A percentile compares a stretch with the other conserved stretches of the same genome.
Conservation (phyloP, 2,113 vertebrate species). For the Pitta sordida region DNA sequence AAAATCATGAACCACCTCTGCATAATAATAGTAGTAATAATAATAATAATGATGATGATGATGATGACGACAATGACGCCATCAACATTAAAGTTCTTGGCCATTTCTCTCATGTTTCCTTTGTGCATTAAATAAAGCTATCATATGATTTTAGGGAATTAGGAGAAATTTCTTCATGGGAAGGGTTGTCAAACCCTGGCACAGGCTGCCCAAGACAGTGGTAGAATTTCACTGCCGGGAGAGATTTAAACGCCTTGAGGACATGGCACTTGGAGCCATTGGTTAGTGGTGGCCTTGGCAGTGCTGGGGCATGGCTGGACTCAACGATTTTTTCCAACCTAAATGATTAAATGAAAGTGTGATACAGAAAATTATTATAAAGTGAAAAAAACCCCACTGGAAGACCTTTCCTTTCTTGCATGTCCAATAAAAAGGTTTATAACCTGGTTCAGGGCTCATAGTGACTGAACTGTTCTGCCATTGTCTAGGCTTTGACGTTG, state of each 20-base stretch:
- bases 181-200: background rate
- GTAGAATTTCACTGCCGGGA: background rate
- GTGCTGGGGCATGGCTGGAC: background rate
- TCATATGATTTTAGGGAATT: background rate
- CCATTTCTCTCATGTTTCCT: background rate
- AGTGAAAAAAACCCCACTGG: background rate
- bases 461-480: background rate
- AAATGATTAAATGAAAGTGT: background rate
- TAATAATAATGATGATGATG: background rate
- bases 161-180: background rate
- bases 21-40: background rate
- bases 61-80: background rate
- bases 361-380: background rate
- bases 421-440: rapidly evolving
- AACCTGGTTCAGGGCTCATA: background rate
- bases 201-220: background rate
- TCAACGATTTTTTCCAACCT: background rate
- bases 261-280: background rate
- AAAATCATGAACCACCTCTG: background rate
- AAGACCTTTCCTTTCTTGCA: background rate
- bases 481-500: background rate
- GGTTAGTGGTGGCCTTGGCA: background rate
- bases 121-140: background rate
- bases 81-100: background rate
- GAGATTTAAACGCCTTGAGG: background rate